phyloP scores from a whole-genome alignment of 1,140 invertebrate species.

The Magallana gigas region DNA sequence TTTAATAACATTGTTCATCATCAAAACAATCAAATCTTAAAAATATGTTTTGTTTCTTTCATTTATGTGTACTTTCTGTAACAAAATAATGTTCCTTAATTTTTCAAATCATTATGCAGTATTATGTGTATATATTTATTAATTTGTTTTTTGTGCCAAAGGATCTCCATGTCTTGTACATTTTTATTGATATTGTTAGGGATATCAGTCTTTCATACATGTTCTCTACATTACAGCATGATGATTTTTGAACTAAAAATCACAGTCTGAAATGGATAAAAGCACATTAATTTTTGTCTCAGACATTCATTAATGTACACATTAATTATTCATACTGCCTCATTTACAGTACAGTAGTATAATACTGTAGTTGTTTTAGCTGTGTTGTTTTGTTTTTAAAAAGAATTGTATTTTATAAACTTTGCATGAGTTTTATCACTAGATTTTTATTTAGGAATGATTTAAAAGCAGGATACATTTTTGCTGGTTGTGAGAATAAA shows the following conservation, averaged over 20 bases:
- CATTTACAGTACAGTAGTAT: not conserved
- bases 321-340: not conserved
- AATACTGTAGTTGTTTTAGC: not conserved
- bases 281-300: no score
- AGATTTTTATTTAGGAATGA: not conserved
- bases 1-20: no score
- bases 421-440: not conserved
- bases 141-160: constrained; percentile 36
- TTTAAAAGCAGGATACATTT: no score
- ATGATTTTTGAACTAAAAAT: no score
- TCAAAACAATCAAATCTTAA: no score
- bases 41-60: no score
- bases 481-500: no score
- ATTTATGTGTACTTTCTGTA: no score
- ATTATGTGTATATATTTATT: constrained; percentile 19
- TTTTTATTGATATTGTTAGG: not conserved
- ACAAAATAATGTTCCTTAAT: no score
- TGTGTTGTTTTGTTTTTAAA: not conserved
- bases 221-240: not conserved
- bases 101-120: constrained; percentile 1
- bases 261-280: no score
- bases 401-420: not conserved
- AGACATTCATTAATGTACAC: no score
- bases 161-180: not conserved
- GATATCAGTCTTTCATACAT: not conserved